Evolutionary conservation across 2,888 invertebrate species (phyloP).

Genomic region (Podabrus alpinus): DNA sequence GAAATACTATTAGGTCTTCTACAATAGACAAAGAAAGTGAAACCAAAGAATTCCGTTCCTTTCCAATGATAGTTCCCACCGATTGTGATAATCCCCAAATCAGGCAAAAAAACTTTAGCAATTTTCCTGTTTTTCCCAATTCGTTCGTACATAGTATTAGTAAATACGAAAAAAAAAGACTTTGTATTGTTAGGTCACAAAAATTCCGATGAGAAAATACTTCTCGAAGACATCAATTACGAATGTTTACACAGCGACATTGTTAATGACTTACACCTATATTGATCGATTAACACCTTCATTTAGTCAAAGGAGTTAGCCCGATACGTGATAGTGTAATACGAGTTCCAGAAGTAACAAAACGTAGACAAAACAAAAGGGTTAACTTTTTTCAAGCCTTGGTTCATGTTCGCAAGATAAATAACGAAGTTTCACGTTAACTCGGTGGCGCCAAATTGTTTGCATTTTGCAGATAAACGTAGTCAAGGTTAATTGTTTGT

Average conservation of each 20-base stretch:
- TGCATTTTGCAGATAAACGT: slow-evolving; percentile 9
- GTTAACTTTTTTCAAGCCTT: background rate
- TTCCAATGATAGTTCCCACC: too few species aligned
- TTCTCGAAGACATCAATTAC: background rate
- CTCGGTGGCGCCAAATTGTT: slow-evolving; percentile 24
- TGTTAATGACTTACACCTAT: slow-evolving; percentile 40
- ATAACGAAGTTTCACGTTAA: slow-evolving; percentile 1
- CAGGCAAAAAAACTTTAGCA: background rate
- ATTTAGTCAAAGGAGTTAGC: background rate
- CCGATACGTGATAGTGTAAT: background rate
- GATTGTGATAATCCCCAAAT: background rate
- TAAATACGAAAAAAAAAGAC: background rate
- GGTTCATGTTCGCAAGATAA: slow-evolving; percentile 5
- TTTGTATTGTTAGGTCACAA: background rate
- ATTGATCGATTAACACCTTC: slow-evolving; percentile 44
- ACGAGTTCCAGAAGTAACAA: background rate
- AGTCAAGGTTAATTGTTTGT: slow-evolving; percentile 18
- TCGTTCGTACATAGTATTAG: background rate
- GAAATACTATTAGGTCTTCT: background rate
- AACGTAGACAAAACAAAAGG: background rate
- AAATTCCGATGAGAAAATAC: slow-evolving; percentile 40
- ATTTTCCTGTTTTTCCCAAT: background rate
- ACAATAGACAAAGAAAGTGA: background rate
- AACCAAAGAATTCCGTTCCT: background rate
- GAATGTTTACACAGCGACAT: slow-evolving; percentile 24